Evolutionary conservation across 35 echinoderm and acorn worm genomes (phyloP).

Genomic region (Ophioderma brevispina): DNA sequence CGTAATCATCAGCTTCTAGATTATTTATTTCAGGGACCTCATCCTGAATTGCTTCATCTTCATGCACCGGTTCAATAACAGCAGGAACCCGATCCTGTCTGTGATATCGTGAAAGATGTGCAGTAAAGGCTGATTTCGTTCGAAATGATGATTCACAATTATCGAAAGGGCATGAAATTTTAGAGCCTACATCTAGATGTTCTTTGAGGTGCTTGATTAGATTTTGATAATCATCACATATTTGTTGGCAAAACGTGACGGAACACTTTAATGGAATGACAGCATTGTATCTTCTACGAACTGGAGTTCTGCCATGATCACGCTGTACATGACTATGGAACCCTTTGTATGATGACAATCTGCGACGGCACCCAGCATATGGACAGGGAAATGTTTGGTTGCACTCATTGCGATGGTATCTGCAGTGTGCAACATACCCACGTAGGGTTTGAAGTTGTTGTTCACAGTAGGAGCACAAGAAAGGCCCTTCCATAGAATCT

Average conservation of each 20-base stretch:
- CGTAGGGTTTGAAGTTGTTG: constrained; percentile 36
- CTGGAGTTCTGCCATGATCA: constrained; percentile 9
- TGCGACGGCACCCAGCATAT: neutral
- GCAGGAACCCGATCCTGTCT: neutral
- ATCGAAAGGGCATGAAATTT: constrained; percentile 25
- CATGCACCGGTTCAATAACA: neutral
- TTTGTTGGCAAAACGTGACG: constrained; percentile 22
- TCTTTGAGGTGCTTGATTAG: constrained; percentile 45
- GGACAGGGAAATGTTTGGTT: constrained; percentile 57
- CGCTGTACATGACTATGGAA: constrained; percentile 36
- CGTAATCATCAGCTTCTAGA: neutral
- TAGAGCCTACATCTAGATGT: constrained; percentile 20
- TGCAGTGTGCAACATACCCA: constrained; percentile 51
- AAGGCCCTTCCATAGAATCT: neutral
- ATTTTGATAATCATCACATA: constrained; percentile 11
- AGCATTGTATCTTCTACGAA: neutral
- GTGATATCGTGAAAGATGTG: constrained; percentile 56
- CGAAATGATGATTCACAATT: constrained; percentile 11
- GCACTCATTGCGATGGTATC: constrained; percentile 50
- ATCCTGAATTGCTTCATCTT: neutral
- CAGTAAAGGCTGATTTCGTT: constrained; percentile 45
- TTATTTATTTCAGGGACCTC: neutral
- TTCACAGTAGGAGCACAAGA: constrained; percentile 21
- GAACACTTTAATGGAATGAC: constrained; percentile 34
- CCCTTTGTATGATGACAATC: neutral